These are phyloP conservation scores for Drosophila leonis DNA, from an alignment of 2,888 invertebrate genomes.

Conservation along the genomic window DNA sequence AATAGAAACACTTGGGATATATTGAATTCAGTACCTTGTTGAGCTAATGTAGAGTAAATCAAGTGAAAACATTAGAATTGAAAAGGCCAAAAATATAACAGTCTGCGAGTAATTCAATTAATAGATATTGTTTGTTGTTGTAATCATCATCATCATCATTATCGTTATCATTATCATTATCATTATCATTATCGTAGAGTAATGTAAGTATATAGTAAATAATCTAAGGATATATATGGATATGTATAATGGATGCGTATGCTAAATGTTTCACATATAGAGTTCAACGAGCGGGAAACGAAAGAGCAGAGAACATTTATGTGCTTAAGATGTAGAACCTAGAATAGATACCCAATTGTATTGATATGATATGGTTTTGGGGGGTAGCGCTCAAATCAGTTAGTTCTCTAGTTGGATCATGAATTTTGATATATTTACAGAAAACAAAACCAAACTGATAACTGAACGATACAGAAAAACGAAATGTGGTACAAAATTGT, in stretches of 20 bases:
- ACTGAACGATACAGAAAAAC: slow-evolving; percentile 31
- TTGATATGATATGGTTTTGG: background rate
- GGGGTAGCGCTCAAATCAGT: slow-evolving; percentile 8
- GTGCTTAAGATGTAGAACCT: slow-evolving; percentile 22
- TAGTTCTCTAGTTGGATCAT: slow-evolving; percentile 18
- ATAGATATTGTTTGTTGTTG: slow-evolving; percentile 62
- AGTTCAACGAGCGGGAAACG: slow-evolving; percentile 47
- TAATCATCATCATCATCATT: slow-evolving; percentile 33
- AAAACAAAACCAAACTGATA: slow-evolving; percentile 31
- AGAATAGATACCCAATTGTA: slow-evolving; percentile 18
- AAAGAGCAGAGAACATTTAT: slow-evolving; percentile 27
- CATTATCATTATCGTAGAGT: slow-evolving; percentile 26
- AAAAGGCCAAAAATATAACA: slow-evolving; percentile 86
- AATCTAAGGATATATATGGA: slow-evolving; percentile 18
- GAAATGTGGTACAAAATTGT: slow-evolving; percentile 27
- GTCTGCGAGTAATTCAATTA: slow-evolving; percentile 83
- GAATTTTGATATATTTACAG: slow-evolving; percentile 38
- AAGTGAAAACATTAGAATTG: slow-evolving; percentile 86
- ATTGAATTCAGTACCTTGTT: slow-evolving; percentile 85
- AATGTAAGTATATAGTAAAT: slow-evolving; percentile 26
- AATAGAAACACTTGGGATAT: slow-evolving; percentile 53
- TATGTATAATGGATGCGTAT: slow-evolving; percentile 13
- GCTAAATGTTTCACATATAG: slow-evolving; percentile 17
- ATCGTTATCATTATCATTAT: slow-evolving; percentile 45
- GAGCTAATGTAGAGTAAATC: slow-evolving; percentile 86